Conservation (phyloP, 2,113 vertebrate species). For the Pollachius pollachius region DNA sequence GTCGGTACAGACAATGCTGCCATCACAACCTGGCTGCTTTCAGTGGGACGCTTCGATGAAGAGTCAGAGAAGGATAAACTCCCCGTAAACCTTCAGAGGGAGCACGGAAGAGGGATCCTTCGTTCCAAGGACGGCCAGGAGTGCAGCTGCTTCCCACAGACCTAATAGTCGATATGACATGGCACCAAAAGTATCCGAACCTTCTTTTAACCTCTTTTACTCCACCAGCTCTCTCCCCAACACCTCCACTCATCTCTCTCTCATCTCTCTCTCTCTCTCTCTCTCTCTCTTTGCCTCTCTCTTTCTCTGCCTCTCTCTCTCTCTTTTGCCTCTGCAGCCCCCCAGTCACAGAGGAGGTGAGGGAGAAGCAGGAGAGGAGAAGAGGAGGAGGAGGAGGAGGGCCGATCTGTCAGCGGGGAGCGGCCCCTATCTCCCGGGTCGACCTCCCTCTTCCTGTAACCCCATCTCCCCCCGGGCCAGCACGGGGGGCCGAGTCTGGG, state of each 20-base stretch:
- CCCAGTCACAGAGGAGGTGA: constrained; percentile 85
- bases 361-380: constrained; percentile 52
- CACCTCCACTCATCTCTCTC: not conserved
- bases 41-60: too few species aligned
- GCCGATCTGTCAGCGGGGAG: constrained; percentile 52
- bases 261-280: not conserved
- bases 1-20: too few species aligned
- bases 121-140: too few species aligned
- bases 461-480: constrained; percentile 54
- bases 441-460: constrained; percentile 80
- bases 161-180: too few species aligned
- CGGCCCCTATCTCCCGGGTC: constrained; percentile 48
- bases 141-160: too few species aligned
- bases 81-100: too few species aligned
- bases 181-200: too few species aligned
- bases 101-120: too few species aligned
- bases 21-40: too few species aligned
- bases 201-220: too few species aligned
- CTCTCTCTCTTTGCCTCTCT: not conserved
- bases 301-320: not conserved
- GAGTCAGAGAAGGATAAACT: too few species aligned
- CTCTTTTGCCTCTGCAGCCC: constrained; percentile 66
- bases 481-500: constrained; percentile 58
- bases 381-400: constrained; percentile 78
- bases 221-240: too few species aligned